Conservation (phyloP, 2,113 vertebrate species). For the Hemicordylus capensis region DNA sequence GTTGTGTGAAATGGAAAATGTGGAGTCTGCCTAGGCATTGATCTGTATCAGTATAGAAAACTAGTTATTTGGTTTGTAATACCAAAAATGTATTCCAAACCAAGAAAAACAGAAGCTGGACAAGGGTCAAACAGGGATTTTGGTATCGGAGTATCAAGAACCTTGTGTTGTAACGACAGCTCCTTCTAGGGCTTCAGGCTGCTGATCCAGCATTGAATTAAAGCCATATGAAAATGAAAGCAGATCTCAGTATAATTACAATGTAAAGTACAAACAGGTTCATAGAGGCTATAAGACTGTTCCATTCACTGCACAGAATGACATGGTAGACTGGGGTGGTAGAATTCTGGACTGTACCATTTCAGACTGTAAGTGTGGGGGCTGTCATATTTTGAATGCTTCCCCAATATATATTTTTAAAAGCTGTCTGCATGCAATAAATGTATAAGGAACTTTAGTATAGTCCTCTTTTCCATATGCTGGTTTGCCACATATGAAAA, state of each 20-base stretch:
- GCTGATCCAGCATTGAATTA: neutral
- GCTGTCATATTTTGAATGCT: neutral
- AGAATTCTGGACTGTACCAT: neutral
- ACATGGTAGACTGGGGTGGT: neutral
- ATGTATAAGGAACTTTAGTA: neutral
- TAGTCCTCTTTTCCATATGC: neutral
- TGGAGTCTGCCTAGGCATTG: neutral
- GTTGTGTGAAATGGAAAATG: neutral
- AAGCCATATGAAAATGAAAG: neutral
- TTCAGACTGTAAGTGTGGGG: neutral
- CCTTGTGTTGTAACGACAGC: neutral
- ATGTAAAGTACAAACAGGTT: no score
- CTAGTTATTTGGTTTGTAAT: no score
- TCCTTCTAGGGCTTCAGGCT: neutral
- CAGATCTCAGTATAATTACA: neutral
- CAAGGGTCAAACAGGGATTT: no score
- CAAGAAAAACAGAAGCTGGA: no score
- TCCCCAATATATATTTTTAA: neutral
- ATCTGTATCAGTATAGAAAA: no score
- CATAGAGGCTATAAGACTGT: no score
- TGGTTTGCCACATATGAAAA: neutral
- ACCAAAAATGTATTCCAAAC: no score
- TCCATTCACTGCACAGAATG: neutral
- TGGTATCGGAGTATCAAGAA: no score
- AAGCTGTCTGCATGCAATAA: neutral